Percentiles rank a stretch among this genome's conserved stretches.
Conservation (phyloP, 2,113 vertebrate species). For the Carollia perspicillata region DNA sequence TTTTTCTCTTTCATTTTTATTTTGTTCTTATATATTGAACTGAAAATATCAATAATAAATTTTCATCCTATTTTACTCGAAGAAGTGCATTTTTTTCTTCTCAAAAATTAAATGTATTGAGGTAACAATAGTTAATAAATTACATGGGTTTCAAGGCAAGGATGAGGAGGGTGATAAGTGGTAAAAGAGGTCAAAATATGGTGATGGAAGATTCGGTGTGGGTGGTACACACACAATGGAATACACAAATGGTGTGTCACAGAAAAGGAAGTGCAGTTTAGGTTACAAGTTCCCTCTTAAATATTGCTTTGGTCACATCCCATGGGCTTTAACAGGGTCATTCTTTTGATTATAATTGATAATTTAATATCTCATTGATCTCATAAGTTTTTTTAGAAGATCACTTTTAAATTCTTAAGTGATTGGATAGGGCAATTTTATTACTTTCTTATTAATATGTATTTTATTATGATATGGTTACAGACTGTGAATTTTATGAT, state of each 20-base stretch:
- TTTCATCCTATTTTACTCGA: not conserved
- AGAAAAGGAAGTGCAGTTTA: not conserved
- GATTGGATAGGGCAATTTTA: not conserved
- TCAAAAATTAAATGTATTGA: not conserved
- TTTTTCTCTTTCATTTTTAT: not conserved
- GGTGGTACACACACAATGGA: not conserved
- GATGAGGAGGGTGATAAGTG: not conserved
- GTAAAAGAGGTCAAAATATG: not conserved
- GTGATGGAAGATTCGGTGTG: not conserved
- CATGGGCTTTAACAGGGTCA: not conserved
- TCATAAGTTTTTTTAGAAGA: not conserved
- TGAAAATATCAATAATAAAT: slow-evolving; percentile 2
- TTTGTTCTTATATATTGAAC: slow-evolving; percentile 9
- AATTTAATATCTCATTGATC: not conserved
- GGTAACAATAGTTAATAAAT: not conserved
- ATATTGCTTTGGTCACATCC: not conserved
- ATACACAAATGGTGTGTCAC: not conserved
- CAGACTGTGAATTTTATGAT: not conserved
- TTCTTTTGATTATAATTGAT: not conserved
- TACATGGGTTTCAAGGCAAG: not conserved
- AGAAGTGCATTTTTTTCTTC: not conserved
- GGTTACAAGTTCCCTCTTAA: not conserved
- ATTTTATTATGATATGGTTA: not conserved
- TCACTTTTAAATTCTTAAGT: not conserved
- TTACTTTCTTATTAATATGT: not conserved